Conservation (phyloP, 2,113 vertebrate species). For the Cyphomyrus discorhynchus region DNA sequence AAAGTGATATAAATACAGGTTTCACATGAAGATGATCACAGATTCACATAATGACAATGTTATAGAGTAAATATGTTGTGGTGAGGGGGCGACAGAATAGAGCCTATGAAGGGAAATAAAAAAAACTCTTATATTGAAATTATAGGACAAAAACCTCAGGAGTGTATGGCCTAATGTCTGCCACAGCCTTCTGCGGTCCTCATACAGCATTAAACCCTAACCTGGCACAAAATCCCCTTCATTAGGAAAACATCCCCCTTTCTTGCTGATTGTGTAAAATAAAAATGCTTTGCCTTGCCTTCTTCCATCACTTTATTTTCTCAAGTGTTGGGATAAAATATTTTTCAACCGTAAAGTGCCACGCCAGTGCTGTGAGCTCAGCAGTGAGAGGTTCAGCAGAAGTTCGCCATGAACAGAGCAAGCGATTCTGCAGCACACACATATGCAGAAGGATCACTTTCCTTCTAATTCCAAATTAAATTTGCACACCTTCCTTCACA, state of each 20-base stretch:
- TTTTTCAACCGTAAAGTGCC: background rate
- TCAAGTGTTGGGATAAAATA: background rate
- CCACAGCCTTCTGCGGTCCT: background rate
- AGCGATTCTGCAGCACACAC: background rate
- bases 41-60: background rate
- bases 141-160: background rate
- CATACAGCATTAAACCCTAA: background rate
- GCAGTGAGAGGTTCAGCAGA: background rate
- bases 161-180: background rate
- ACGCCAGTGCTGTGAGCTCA: background rate
- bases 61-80: background rate
- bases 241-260: background rate
- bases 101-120: background rate
- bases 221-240: background rate
- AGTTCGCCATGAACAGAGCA: background rate
- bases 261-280: slow-evolving; percentile 1
- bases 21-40: background rate
- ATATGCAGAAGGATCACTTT: background rate
- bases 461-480: background rate
- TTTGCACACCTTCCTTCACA: background rate
- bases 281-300: background rate
- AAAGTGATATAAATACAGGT: background rate
- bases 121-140: background rate
- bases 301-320: background rate
- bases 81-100: background rate